Evolutionary conservation across 2,797 vertebrate genomes (phyloP).

Genomic region (Poecilia wingei): DNA sequence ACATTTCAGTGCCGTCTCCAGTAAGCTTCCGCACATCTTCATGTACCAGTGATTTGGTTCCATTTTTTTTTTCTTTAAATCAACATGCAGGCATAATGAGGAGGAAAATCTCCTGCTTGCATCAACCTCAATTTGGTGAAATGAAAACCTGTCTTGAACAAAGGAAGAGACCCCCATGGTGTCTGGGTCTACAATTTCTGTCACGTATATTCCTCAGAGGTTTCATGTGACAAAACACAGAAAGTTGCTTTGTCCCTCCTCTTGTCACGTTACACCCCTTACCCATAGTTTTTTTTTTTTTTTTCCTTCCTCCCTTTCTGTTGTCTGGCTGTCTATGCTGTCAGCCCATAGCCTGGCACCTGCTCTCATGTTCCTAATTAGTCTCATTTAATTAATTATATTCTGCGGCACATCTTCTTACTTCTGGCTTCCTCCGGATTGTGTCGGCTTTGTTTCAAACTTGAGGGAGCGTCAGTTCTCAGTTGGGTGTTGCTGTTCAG

Average conservation of each 20-base stretch:
- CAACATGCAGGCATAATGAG: constrained; percentile 74
- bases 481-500: constrained; percentile 15
- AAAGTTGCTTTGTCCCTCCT: constrained; percentile 87
- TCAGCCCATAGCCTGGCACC: constrained; percentile 88
- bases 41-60: constrained; percentile 27
- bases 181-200: constrained; percentile 81
- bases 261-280: constrained; percentile 85
- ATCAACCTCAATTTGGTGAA: constrained; percentile 79
- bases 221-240: constrained; percentile 87
- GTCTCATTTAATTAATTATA: constrained; percentile 90
- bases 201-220: constrained; percentile 86
- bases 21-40: constrained; percentile 40
- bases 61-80: constrained; percentile 43
- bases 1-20: constrained; percentile 36
- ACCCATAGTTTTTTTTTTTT: constrained; percentile 72
- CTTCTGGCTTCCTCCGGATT: constrained; percentile 67
- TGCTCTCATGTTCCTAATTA: constrained; percentile 91
- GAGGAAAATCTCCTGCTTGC: constrained; percentile 76
- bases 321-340: constrained; percentile 84
- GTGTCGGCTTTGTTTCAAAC: constrained; percentile 64
- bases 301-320: constrained; percentile 64
- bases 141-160: constrained; percentile 81
- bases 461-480: constrained; percentile 39
- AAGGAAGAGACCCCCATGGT: constrained; percentile 79
- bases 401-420: constrained; percentile 81